These are phyloP conservation scores for Cyanistes caeruleus DNA, from an alignment of 2,113 vertebrate genomes.

Conservation along the genomic window DNA sequence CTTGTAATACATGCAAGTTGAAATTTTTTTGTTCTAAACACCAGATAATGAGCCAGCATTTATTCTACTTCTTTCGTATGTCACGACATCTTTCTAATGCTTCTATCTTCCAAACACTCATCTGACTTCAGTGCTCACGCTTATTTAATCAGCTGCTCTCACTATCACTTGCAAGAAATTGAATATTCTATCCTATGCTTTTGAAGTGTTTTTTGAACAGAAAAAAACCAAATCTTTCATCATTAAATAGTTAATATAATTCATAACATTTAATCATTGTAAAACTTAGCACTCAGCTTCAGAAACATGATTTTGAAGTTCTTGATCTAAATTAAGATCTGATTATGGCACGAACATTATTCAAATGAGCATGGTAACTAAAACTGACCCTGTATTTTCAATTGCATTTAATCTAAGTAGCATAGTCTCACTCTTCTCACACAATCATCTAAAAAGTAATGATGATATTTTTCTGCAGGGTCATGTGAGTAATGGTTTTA, in stretches of 20 bases:
- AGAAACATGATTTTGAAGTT: neutral
- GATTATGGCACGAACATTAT: neutral
- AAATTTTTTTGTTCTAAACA: neutral
- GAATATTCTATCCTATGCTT: neutral
- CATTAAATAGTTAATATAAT: neutral
- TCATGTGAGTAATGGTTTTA: neutral
- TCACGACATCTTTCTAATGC: neutral
- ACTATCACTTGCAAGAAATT: neutral
- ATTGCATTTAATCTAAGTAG: neutral
- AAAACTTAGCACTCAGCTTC: neutral
- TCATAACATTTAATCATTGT: neutral
- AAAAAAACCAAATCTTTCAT: neutral
- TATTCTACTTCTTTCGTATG: neutral
- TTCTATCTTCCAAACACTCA: neutral
- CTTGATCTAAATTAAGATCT: neutral
- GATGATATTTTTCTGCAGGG: neutral
- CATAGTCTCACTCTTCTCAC: neutral
- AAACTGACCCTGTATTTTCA: neutral
- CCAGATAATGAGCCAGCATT: neutral
- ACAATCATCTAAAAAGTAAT: neutral
- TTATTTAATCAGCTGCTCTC: neutral
- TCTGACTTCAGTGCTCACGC: neutral
- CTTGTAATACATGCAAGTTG: neutral
- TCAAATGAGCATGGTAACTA: neutral
- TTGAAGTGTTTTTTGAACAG: neutral